phyloP scores from a whole-genome alignment of 2,888 invertebrate species.

The Chorisops tibialis region DNA sequence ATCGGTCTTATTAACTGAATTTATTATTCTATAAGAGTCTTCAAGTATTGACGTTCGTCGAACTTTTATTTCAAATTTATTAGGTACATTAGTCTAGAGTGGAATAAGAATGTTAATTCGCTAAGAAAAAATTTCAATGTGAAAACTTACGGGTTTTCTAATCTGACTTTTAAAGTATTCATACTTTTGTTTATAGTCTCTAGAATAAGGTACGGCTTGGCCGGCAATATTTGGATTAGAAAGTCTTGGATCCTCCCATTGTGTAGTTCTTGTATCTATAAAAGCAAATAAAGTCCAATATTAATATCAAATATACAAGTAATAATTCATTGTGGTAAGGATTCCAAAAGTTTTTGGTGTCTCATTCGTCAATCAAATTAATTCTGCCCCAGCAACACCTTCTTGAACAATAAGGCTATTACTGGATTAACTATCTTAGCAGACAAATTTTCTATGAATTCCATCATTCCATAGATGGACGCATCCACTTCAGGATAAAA shows the following conservation, averaged over 20 bases:
- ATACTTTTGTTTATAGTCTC: slow-evolving; percentile 98
- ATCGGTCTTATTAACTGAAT: slow-evolving; percentile 84
- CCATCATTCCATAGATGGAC: too few relatives aligned
- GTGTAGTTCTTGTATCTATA: slow-evolving; percentile 89
- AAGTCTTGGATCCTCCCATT: slow-evolving; percentile 98
- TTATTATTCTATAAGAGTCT: slow-evolving; percentile 95
- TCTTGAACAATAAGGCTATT: too few relatives aligned
- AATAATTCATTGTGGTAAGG: background rate
- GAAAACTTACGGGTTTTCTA: slow-evolving; percentile 78
- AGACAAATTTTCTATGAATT: too few relatives aligned
- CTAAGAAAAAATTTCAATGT: too few relatives aligned
- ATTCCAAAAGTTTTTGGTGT: background rate
- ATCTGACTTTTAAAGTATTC: slow-evolving; percentile 96
- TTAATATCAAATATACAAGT: background rate
- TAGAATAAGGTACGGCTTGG: slow-evolving; percentile 95
- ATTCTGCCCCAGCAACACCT: too few relatives aligned
- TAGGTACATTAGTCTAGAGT: slow-evolving; percentile 87
- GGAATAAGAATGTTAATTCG: too few relatives aligned
- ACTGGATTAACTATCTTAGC: too few relatives aligned
- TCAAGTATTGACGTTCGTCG: slow-evolving; percentile 88
- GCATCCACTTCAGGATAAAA: too few relatives aligned
- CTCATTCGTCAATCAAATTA: too few relatives aligned
- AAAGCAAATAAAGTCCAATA: slow-evolving; percentile 30
- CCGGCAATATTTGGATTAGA: slow-evolving; percentile 96
- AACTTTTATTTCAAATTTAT: slow-evolving; percentile 96